Conservation (phyloP, 2,113 vertebrate genomes). For the Brienomyrus brachyistius region DNA sequence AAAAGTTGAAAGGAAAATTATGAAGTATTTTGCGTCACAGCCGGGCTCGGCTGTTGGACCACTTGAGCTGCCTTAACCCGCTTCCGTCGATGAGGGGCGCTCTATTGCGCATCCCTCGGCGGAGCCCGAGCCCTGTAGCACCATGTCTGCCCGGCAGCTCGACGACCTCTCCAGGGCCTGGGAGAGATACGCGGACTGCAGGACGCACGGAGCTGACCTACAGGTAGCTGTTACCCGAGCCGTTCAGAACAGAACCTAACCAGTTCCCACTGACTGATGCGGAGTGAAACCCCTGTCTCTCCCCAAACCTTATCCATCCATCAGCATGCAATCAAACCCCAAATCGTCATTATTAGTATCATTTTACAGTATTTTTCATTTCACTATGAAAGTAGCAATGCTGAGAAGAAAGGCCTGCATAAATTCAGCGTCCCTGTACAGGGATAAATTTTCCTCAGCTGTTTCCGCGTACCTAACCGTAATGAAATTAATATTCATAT, state of each 20-base stretch:
- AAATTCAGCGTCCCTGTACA: neutral
- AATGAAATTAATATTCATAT: neutral
- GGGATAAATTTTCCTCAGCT: neutral
- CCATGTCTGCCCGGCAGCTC: slow-evolving; percentile 56
- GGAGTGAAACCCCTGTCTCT: neutral
- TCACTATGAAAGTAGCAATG: neutral
- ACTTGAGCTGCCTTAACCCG: slow-evolving; percentile 2
- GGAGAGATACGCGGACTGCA: slow-evolving; percentile 67
- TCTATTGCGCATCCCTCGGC: slow-evolving; percentile 5
- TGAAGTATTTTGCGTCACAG: neutral
- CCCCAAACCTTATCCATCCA: neutral
- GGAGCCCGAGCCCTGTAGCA: slow-evolving; percentile 29
- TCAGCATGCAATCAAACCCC: neutral
- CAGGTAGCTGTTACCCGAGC: slow-evolving; percentile 47
- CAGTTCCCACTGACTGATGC: neutral
- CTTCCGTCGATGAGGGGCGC: slow-evolving; percentile 6
- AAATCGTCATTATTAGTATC: neutral
- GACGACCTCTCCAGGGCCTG: slow-evolving; percentile 57
- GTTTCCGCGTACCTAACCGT: neutral
- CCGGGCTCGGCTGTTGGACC: neutral
- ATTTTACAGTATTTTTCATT: neutral
- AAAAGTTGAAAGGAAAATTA: neutral
- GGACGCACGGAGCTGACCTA: slow-evolving; percentile 60
- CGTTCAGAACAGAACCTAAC: neutral
- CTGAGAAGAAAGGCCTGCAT: neutral